Base-by-base conservation (phyloP, 2,113 vertebrate genomes). In the Thermophis baileyi region DNA sequence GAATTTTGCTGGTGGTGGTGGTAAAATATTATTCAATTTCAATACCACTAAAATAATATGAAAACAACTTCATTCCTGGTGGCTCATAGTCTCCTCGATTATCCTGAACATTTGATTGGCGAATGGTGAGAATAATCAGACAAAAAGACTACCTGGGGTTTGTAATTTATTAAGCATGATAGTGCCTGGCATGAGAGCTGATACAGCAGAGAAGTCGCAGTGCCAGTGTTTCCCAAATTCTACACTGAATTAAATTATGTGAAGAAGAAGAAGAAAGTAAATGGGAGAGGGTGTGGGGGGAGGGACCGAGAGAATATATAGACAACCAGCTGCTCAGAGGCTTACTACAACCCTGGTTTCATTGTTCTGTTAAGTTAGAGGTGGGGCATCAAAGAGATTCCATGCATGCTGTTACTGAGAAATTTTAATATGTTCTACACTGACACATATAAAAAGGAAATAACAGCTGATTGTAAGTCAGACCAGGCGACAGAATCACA, bases 301-400 rank as follows among this genome's bases (percentile, higher is more conserved):
- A 97, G 97, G 96, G 24, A 60, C 53, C 63, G 95, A 92, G 95
- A 97, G 97, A 97, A 98, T 98, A 98, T 98, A 98, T 98, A 98
- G 98, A 98, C 95, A 6, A 92, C 96, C 98, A 98, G 98, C 98
- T 98, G 98, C 97, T 98, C 98, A 96, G 97, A 98, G 98, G 98
- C 98, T 98, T 98, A 98, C 96, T 97, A 97, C 97, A 98, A 98
- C 97, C 98, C 98, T 97, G 97, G 98, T 98, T 98, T 98, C 98
- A 98, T 98, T 98, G 98, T 98, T 98, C 95, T 97, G 97, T 97
- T 98, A 98, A 98, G 97, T 97, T 98, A 97, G 98, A 98, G 98
- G 98, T 98, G 98, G 97, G 97, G 98, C 98, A 98, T 98, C 98
- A 98, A 97, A 98, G 95, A 97, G 97, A 98, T 98, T 98, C 98